Percentiles rank a stretch among this genome's conserved stretches.
Evolutionary conservation across 2,113 vertebrate species (phyloP).

Genomic region (Fulica atra): DNA sequence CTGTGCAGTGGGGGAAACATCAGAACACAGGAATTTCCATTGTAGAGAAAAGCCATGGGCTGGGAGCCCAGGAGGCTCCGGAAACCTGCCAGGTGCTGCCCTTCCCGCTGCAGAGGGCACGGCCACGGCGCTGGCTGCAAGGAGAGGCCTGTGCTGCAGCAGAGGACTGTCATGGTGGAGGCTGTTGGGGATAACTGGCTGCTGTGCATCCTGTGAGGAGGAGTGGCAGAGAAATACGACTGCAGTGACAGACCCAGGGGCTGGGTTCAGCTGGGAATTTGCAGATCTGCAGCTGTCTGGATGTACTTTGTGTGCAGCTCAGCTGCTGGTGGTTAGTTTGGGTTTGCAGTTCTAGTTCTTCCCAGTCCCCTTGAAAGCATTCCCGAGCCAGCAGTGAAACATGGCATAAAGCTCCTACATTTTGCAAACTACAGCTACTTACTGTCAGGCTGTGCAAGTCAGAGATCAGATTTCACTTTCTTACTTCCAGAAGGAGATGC

Average conservation of each 20-base stretch:
- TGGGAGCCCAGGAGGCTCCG: neutral
- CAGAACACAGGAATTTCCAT: neutral
- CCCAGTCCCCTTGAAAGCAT: neutral
- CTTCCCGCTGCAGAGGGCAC: neutral
- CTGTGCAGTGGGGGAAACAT: neutral
- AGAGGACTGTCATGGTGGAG: neutral
- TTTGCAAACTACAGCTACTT: conserved; percentile 20
- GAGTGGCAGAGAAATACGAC: neutral
- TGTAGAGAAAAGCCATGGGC: neutral
- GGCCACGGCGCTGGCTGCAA: neutral
- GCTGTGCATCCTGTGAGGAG: neutral
- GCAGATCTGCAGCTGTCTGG: neutral
- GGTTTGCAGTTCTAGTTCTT: neutral
- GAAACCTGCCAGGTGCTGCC: neutral
- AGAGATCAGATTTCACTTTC: conserved; percentile 6
- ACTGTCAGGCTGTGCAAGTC: neutral
- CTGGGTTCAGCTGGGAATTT: neutral
- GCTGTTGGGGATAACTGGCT: neutral
- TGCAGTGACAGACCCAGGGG: neutral
- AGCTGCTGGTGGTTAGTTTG: neutral
- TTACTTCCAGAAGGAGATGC: conserved; percentile 20
- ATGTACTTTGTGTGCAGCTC: neutral
- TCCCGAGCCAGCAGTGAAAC: neutral
- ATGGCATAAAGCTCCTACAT: neutral
- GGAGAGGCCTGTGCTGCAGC: neutral